Evolutionary conservation across 2,113 vertebrate species (phyloP), one percentile per base, ranked within the genome.

Genomic region (Chionodraco myersi): DNA sequence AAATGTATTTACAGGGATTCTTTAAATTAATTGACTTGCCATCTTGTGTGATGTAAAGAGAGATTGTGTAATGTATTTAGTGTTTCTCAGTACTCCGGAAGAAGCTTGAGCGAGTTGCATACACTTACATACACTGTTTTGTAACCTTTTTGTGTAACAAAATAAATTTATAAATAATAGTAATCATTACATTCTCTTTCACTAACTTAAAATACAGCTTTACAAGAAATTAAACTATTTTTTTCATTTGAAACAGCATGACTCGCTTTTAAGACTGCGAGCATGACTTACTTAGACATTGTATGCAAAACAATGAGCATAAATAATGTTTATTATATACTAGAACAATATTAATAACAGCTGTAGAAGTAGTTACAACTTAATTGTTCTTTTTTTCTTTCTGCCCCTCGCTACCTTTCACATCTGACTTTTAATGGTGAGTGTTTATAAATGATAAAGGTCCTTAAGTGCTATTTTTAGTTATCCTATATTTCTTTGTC

Each of bases 361-460:
- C 11, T 54, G 18, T 57, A 18, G 13, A 60, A 66, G 16, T 34
- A 48, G 6, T 34, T 15, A 66, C 12, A 26, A 45, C 41, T 14
- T 3, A 8, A 6, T 53, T 61, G 18, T 9, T 59, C 2, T 75
- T 58, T 65, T 65, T 34, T 41, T 5, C 44, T 16, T 60, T 68
- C 21, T 34, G 8, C 18, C 14, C 21, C 16, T 53, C 26, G 53
- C 48, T 75, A 67, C 11, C 41, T 14, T 64, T 64, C 60, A 48
- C 41, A 15, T 80, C n/a, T 72, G 59, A 77, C 52, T 61, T 79
- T 82, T 45, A 48, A 84, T 75, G 88, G 92, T 93, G 52, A 93
- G 92, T 92, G 57, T 30, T 53, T 21, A 16, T 67, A 12, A n/a
- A 49, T 51, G 10, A 30, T 47, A 12, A 49, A 59, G 15, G 49